phyloP scores from a whole-genome alignment of 2,797 vertebrate genomes.

The Gobio occitaniae region DNA sequence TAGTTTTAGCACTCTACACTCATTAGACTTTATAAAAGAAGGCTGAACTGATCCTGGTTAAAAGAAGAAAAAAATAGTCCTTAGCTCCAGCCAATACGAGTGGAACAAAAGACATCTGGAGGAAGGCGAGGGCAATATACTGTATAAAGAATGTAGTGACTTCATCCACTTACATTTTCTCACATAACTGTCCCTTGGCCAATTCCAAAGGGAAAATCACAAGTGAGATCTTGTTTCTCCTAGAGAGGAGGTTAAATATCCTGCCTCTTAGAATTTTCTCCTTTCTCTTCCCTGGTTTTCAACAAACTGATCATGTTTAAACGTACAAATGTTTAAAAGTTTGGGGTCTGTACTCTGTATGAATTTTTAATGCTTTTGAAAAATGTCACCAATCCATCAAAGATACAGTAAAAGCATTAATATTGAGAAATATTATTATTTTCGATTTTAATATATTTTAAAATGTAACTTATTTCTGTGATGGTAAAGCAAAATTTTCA shows the following conservation, averaged over 20 bases:
- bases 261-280: neutral
- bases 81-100: constrained; percentile 18
- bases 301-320: neutral
- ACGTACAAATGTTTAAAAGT: neutral
- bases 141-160: constrained; percentile 29
- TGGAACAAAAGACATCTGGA: constrained; percentile 36
- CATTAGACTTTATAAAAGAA: constrained; percentile 49
- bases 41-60: constrained; percentile 18
- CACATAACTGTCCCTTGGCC: constrained; percentile 1
- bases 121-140: constrained; percentile 11
- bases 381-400: neutral
- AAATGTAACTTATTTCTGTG: neutral
- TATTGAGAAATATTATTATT: neutral
- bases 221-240: neutral
- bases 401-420: neutral
- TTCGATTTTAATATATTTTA: neutral
- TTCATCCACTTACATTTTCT: constrained; percentile 32
- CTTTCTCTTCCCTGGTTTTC: neutral
- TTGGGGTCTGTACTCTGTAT: neutral
- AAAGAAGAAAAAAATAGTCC: neutral
- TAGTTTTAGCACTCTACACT: constrained; percentile 45
- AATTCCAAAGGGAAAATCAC: constrained; percentile 2
- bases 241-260: constrained; percentile 13
- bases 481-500: neutral
- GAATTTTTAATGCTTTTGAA: neutral